phyloP scores from a whole-genome alignment of 1,140 invertebrate species.

The Planococcus citri region DNA sequence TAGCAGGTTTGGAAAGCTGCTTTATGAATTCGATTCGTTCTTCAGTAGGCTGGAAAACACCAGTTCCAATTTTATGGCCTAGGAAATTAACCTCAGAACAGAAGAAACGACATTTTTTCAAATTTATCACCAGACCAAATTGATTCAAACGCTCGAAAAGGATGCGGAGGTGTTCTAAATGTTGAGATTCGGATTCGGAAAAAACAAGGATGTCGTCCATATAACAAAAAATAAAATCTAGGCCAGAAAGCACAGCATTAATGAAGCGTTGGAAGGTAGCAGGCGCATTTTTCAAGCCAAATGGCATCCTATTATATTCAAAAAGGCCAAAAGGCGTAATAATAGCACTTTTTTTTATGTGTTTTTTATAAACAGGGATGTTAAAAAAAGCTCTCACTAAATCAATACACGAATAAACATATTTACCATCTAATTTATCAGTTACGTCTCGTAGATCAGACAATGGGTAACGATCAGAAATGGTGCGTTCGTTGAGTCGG shows the following conservation, averaged over 20 bases:
- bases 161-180: background rate
- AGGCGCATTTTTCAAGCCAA: background rate
- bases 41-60: background rate
- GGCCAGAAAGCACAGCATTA: background rate
- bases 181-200: background rate
- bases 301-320: no score
- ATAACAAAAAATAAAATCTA: background rate
- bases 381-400: no score
- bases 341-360: background rate
- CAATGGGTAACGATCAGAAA: background rate
- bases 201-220: background rate
- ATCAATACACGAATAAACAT: no score
- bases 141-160: background rate
- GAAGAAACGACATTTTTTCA: background rate
- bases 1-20: background rate
- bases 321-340: background rate
- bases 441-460: background rate
- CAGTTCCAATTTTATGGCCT: background rate
- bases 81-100: background rate
- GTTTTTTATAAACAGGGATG: background rate
- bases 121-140: background rate
- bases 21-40: background rate
- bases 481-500: background rate
- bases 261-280: background rate
- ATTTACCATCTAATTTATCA: no score